phyloP scores from a whole-genome alignment of 1,140 invertebrate genomes.

The Diorhabda carinulata region DNA sequence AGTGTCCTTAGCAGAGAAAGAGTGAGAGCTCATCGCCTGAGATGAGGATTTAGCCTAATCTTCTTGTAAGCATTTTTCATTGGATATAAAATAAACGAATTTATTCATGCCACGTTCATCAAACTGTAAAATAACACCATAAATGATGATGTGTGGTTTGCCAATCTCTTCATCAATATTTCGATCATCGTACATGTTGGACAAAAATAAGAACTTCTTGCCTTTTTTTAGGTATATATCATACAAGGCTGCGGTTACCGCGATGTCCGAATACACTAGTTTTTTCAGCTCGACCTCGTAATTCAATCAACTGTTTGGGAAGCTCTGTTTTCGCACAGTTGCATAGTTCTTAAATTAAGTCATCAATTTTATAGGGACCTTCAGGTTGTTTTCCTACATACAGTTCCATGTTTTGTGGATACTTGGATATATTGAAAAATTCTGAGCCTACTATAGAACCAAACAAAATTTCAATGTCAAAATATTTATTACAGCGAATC shows the following conservation, averaged over 20 bases:
- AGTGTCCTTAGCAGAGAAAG: too few species aligned
- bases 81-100: neutral
- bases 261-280: constrained; percentile 26
- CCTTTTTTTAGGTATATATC: constrained; percentile 36
- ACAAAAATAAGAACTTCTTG: constrained; percentile 38
- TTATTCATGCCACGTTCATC: constrained; percentile 19
- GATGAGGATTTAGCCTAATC: too few species aligned
- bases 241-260: constrained; percentile 26
- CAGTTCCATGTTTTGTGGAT: constrained; percentile 32
- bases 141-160: constrained; percentile 15
- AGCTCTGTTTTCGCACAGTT: constrained; percentile 30
- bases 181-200: constrained; percentile 36
- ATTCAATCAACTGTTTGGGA: constrained; percentile 15
- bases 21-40: too few species aligned
- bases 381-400: constrained; percentile 30
- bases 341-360: constrained; percentile 30
- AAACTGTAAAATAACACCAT: constrained; percentile 16
- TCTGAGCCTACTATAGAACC: too few species aligned
- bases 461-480: too few species aligned
- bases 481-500: too few species aligned
- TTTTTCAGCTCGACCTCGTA: constrained; percentile 1
- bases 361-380: constrained; percentile 21
- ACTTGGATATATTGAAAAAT: constrained; percentile 37
- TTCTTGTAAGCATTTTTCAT: too few species aligned
- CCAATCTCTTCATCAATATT: constrained; percentile 26